Evolutionary conservation across 23 tunicate genomes (phyloP).

Genomic region (Clavelina lepadiformis): DNA sequence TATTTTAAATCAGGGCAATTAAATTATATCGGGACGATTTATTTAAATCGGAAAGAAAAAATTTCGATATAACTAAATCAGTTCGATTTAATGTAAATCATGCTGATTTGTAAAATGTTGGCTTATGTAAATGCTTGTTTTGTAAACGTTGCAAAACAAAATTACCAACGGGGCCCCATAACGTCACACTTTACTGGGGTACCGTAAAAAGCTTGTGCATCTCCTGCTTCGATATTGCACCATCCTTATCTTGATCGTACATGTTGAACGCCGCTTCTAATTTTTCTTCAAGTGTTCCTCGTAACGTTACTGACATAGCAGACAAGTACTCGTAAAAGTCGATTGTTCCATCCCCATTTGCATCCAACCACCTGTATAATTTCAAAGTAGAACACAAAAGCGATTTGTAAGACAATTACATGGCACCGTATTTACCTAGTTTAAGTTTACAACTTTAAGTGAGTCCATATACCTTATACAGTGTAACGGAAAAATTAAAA

Average conservation of each 20-base stretch:
- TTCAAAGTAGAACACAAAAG: neutral
- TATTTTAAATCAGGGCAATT: too few species aligned
- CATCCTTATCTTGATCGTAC: conserved; percentile 90
- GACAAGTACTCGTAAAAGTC: conserved; percentile 91
- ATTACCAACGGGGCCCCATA: too few species aligned
- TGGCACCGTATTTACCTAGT: neutral
- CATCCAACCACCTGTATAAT: conserved; percentile 69
- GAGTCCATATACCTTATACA: neutral
- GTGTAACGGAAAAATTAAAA: neutral
- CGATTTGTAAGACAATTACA: neutral
- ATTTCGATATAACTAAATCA: too few species aligned
- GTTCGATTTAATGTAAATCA: too few species aligned
- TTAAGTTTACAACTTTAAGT: neutral
- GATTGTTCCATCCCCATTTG: conserved; percentile 73
- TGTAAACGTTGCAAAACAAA: too few species aligned
- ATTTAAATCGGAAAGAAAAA: too few species aligned
- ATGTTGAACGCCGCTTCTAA: conserved; percentile 81
- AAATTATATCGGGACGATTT: too few species aligned
- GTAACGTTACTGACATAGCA: conserved; percentile 81
- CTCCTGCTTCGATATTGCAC: conserved; percentile 64
- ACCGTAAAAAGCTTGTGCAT: too few species aligned
- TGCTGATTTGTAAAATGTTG: too few species aligned
- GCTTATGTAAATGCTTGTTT: too few species aligned
- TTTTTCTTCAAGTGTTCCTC: conserved; percentile 75
- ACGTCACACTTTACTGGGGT: too few species aligned